Evolutionary conservation across 2,797 vertebrate genomes (phyloP).

Genomic region (Cottoperca gobio): DNA sequence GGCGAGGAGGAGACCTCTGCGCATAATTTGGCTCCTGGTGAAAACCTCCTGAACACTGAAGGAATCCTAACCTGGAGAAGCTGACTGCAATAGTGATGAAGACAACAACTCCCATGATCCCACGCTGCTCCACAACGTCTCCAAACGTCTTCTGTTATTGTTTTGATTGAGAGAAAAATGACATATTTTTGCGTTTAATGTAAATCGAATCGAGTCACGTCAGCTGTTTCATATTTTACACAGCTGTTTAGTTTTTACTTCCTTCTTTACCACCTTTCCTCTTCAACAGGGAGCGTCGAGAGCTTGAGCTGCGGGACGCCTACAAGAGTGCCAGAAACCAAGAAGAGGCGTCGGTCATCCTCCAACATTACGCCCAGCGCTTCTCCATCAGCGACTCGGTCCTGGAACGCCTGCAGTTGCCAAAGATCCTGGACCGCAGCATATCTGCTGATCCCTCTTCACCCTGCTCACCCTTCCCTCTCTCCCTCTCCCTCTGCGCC

Average conservation of each 20-base stretch:
- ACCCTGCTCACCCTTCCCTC: conserved; percentile 71
- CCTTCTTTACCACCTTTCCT: neutral
- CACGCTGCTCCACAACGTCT: too few species aligned
- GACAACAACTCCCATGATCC: too few species aligned
- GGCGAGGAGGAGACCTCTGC: too few species aligned
- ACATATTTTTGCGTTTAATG: neutral
- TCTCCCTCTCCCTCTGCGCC: conserved; percentile 71
- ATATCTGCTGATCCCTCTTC: conserved; percentile 88
- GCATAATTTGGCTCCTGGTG: too few species aligned
- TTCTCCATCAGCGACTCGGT: conserved; percentile 97
- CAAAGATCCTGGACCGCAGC: conserved; percentile 95
- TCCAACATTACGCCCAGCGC: conserved; percentile 95
- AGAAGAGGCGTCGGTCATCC: conserved; percentile 91
- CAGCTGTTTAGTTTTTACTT: neutral
- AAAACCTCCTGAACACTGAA: too few species aligned
- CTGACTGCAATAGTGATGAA: too few species aligned
- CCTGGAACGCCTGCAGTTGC: conserved; percentile 93
- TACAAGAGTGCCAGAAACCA: conserved; percentile 89
- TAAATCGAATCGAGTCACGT: neutral
- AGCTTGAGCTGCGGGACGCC: conserved; percentile 90
- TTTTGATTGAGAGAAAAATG: too few species aligned
- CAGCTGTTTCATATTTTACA: neutral
- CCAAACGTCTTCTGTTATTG: too few species aligned
- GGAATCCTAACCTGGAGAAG: too few species aligned
- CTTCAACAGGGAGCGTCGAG: conserved; percentile 89